Evolutionary conservation across 2,797 vertebrate species (phyloP), one percentile per base, ranked within the genome.

Genomic region (Steatocranus sp.): DNA sequence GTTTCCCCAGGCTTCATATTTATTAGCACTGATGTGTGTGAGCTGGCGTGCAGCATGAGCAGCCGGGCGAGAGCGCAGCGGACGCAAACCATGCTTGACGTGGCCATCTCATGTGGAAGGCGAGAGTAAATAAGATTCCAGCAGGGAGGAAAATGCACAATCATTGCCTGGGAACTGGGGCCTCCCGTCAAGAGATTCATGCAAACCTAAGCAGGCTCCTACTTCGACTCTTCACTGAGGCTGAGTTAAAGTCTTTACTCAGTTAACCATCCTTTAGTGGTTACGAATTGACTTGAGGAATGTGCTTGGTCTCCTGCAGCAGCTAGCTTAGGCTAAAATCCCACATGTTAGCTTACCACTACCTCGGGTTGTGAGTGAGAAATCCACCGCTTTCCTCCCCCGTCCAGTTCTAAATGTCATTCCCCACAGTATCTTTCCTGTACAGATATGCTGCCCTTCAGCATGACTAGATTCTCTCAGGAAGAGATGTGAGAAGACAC

Each of bases 41-140:
- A 94, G 91, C 85, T 87, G 91, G 86, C 89, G 50, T 88, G 92
- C 76, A 49, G 87, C 88, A 86, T 61, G 76, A 83, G 91, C 91
- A 94, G 83, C 88, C 85, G 82, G 92, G 90, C 88, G 91, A 91
- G 90, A 94, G 93, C 82, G 86, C 89, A 87, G 78, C 61, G 70
- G 90, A 96, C 58, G 81, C 91, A 92, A 95, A 95, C 90, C 87
- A 92, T 93, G 94, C 92, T 95, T 94, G 93, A 95, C 86, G 70
- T 88, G 86, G 86, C 86, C 88, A 94, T 95, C 92, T 96, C 95
- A 92, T 94, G 93, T 94, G 93, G 92, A 96, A 94, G 89, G 84
- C 79, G 30, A 85, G 87, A 94, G 90, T 94, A 93, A 94, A 95
- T 95, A 93, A 86, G 88, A 92, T 91, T 93, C 91, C 87, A 87